These are phyloP conservation scores for Drosophila triauraria DNA, from an alignment of 1,140 invertebrate species.

Conservation along the genomic window DNA sequence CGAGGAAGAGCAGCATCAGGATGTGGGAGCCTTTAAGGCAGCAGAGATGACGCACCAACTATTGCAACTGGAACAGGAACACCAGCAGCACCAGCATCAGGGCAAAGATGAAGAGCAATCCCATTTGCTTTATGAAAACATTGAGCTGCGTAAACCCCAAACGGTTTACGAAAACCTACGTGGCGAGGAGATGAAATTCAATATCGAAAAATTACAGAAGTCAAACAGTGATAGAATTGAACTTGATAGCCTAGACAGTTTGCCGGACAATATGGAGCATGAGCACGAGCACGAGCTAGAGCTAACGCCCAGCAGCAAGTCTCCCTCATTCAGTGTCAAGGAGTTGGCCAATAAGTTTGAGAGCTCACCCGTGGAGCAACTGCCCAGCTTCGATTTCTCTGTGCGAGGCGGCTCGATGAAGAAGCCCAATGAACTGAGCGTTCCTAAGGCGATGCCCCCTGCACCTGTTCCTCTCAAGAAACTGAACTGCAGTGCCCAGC, in stretches of 20 bases:
- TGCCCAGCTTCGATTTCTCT: slow-evolving; percentile 79
- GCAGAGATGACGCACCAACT: slow-evolving; percentile 72
- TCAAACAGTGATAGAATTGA: slow-evolving; percentile 68
- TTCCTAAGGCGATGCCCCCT: slow-evolving; percentile 52
- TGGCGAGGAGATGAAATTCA: slow-evolving; percentile 80
- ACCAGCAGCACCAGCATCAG: slow-evolving; percentile 24
- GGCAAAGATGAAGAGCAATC: slow-evolving; percentile 29
- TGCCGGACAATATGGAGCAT: slow-evolving; percentile 68
- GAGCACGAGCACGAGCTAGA: slow-evolving; percentile 41
- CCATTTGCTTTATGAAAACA: slow-evolving; percentile 80
- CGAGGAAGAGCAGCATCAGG: slow-evolving; percentile 66
- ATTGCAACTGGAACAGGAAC: slow-evolving; percentile 60
- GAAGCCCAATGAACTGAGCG: slow-evolving; percentile 66
- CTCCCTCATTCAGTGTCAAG: slow-evolving; percentile 86
- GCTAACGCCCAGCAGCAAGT: slow-evolving; percentile 58
- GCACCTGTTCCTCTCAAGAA: slow-evolving; percentile 73
- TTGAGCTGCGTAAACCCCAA: slow-evolving; percentile 84
- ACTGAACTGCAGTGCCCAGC: slow-evolving; percentile 87
- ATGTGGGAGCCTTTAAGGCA: slow-evolving; percentile 69
- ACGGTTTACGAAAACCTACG: slow-evolving; percentile 86
- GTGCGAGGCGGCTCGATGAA: slow-evolving; percentile 69
- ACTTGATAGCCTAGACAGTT: slow-evolving; percentile 78
- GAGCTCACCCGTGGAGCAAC: slow-evolving; percentile 85
- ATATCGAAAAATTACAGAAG: slow-evolving; percentile 21
- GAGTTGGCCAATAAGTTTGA: slow-evolving; percentile 87